These are phyloP conservation scores for Pangasius macronema DNA, from an alignment of 2,797 vertebrate genomes.

Conservation along the genomic window DNA sequence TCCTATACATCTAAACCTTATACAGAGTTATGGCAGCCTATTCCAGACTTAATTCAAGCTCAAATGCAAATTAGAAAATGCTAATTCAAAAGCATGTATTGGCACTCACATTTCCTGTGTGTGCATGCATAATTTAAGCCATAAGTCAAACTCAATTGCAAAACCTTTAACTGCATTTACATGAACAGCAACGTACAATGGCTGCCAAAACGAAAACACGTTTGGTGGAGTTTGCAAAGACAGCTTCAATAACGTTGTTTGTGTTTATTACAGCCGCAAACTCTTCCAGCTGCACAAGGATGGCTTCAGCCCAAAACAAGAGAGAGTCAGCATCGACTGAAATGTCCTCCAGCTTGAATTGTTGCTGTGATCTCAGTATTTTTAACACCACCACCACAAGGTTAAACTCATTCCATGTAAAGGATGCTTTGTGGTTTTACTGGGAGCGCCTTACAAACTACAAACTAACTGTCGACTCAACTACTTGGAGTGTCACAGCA, in stretches of 20 bases:
- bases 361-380: not conserved
- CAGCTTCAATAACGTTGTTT: not conserved
- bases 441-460: too few relatives aligned
- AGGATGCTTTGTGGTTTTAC: too few relatives aligned
- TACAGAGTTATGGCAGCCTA: not conserved
- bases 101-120: not conserved
- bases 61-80: not conserved
- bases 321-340: not conserved
- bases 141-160: not conserved
- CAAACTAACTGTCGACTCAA: too few relatives aligned
- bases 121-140: not conserved
- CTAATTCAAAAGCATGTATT: not conserved
- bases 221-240: not conserved
- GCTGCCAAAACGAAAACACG: not conserved
- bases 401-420: not conserved
- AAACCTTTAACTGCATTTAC: not conserved
- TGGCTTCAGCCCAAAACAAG: not conserved
- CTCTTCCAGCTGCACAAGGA: not conserved
- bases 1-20: not conserved
- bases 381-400: not conserved
- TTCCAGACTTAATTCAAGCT: not conserved
- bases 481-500: too few relatives aligned
- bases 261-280: not conserved
- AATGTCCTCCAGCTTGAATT: not conserved
- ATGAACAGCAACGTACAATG: not conserved